phyloP scores from a whole-genome alignment of 2,113 vertebrate species.

The Xenopus borealis region DNA sequence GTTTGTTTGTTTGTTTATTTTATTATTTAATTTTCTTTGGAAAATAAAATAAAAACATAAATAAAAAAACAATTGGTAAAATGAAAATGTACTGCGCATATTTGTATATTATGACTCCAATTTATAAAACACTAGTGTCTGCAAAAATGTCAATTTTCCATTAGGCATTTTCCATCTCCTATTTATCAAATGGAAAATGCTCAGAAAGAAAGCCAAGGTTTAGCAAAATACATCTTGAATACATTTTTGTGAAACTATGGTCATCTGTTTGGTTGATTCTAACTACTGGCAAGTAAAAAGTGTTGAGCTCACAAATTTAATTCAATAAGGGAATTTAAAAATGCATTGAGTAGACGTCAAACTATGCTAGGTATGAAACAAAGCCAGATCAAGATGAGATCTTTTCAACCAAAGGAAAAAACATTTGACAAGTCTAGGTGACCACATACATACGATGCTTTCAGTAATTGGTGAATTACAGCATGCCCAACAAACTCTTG shows the following conservation, averaged over 20 bases:
- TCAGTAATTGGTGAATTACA: too few relatives aligned
- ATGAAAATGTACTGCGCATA: background rate
- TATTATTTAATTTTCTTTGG: too few relatives aligned
- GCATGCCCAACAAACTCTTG: too few relatives aligned
- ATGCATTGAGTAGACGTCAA: background rate
- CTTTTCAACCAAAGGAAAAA: background rate
- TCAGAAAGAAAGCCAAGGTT: background rate
- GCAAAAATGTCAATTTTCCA: background rate
- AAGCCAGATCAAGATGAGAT: background rate
- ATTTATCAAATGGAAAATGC: background rate
- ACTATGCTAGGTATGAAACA: background rate
- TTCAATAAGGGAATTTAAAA: constrained; percentile 3
- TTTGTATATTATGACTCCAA: background rate
- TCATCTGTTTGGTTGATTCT: background rate
- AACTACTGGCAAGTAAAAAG: background rate
- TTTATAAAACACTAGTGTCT: background rate
- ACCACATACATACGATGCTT: background rate
- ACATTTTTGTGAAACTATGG: background rate
- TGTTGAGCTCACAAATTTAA: background rate
- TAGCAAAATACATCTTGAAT: background rate
- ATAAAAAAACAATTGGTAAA: too few relatives aligned
- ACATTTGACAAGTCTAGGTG: background rate
- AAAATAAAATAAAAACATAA: too few relatives aligned
- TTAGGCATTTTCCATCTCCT: background rate
- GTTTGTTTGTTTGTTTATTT: too few relatives aligned